Base-by-base conservation (phyloP, 2,113 vertebrate genomes). In the Synchiropus splendidus region DNA sequence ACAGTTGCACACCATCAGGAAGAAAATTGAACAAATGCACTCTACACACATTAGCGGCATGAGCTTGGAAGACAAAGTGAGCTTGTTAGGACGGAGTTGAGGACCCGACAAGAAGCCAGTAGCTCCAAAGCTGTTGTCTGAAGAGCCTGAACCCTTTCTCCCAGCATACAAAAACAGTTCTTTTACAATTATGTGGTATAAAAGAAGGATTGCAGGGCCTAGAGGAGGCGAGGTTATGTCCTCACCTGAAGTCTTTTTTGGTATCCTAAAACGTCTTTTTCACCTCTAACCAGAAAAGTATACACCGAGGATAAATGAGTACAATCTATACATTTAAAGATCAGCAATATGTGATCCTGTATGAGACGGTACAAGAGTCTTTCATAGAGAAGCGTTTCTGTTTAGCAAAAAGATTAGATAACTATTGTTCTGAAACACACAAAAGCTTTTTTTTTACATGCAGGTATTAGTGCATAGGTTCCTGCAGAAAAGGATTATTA, bases 381-480 rank as follows among this genome's bases (percentile, higher is more conserved):
- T 43, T 52, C 60, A 52, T 74, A 32, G 61, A 16, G 36, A 78
- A 73, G 64, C 52, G 51, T 60, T 31, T 69, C 18, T 30, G 68
- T 63, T 57, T 40, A 45, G 33, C 66, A 80, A 77, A 73, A 83
- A 81, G 77, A 68, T 12, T 70, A 45, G 46, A 68, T 70, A 45
- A 33, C 37, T 54, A 49, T 50, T 54, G 31, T 67, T 52, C 21
- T 60, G 2, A 58, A 70, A 78, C 59, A 78, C 54, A 71, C 54
- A 69, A 79, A 54, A 74, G 74, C 8, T 27, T 27, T 27, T 27
- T 74, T 76, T 73, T 61, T 67, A 75, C 69, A 82, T 70, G 82
- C 84, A 86, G 81, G 80, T 62, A 50, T 82, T 77, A 83, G 83
- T 85, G 85, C 84, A 87, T 86, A 85, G 80, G 68, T 80, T 82